A percentile compares a stretch with the other conserved stretches of the same genome.
phyloP scores from a whole-genome alignment of 2,888 invertebrate genomes.

The Liopterus haemorrhoidalis region DNA sequence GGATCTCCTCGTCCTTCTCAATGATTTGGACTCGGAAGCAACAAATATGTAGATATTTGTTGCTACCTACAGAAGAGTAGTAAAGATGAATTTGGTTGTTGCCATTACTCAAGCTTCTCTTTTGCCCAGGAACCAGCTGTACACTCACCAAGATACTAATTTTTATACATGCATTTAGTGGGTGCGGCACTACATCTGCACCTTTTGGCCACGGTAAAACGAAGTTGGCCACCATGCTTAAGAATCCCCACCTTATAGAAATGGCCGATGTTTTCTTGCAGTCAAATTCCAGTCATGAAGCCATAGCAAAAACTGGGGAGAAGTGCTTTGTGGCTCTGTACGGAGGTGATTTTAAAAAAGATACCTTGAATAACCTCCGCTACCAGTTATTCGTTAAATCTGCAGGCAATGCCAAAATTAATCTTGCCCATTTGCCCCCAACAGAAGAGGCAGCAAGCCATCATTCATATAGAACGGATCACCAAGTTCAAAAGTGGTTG shows the following conservation, averaged over 20 bases:
- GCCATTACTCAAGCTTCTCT: background rate
- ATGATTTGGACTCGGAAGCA: conserved; percentile 4
- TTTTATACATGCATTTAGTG: conserved; percentile 1
- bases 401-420: too few relatives aligned
- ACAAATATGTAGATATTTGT: too few relatives aligned
- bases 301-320: conserved; percentile 5
- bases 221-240: conserved; percentile 1
- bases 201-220: conserved; percentile 1
- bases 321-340: too few relatives aligned
- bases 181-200: conserved; percentile 1
- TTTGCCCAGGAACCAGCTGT: background rate
- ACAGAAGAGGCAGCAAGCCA: too few relatives aligned
- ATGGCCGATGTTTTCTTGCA: too few relatives aligned
- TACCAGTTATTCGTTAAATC: too few relatives aligned
- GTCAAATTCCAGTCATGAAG: background rate
- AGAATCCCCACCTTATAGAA: background rate
- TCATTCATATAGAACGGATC: too few relatives aligned
- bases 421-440: too few relatives aligned
- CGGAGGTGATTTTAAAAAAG: too few relatives aligned
- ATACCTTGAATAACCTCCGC: too few relatives aligned
- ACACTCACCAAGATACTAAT: background rate
- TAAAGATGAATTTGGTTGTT: background rate
- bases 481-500: too few relatives aligned
- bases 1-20: too few relatives aligned
- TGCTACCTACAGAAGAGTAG: background rate